Evolutionary conservation across 2,888 invertebrate species (phyloP).

Genomic region (Myathropa florea): DNA sequence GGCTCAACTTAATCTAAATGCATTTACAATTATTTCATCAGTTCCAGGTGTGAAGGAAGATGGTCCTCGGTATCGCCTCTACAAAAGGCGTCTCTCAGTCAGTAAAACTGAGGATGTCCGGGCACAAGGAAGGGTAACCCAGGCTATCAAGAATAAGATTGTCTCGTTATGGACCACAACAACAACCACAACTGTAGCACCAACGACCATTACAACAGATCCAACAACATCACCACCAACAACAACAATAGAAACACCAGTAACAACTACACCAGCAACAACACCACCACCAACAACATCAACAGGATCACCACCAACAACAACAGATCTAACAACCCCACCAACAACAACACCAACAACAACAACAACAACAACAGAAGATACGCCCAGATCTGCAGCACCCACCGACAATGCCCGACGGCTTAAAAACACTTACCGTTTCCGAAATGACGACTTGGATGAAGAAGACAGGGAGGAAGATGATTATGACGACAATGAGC

Average conservation of each 20-base stretch:
- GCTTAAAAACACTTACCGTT: neutral
- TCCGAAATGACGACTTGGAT: slow-evolving; percentile 38
- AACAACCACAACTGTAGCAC: neutral
- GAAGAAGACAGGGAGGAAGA: neutral
- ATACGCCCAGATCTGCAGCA: neutral
- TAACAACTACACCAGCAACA: neutral
- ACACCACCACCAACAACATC: neutral
- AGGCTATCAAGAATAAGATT: slow-evolving; percentile 72
- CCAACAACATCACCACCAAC: neutral
- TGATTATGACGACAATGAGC: slow-evolving; percentile 7
- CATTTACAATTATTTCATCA: neutral
- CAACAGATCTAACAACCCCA: neutral
- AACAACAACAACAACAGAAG: neutral
- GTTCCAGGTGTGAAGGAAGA: slow-evolving; percentile 18
- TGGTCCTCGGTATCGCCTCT: slow-evolving; percentile 47
- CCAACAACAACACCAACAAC: neutral
- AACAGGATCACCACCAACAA: neutral
- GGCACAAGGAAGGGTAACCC: slow-evolving; percentile 73
- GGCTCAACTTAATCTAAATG: slow-evolving; percentile 12
- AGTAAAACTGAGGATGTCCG: slow-evolving; percentile 67
- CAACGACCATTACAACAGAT: neutral
- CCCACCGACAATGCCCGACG: neutral
- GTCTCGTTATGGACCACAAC: slow-evolving; percentile 57
- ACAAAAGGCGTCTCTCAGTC: slow-evolving; percentile 48
- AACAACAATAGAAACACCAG: neutral